These are phyloP conservation scores for Glaucidium brasilianum DNA, from an alignment of 2,113 vertebrate genomes.

Conservation along the genomic window DNA sequence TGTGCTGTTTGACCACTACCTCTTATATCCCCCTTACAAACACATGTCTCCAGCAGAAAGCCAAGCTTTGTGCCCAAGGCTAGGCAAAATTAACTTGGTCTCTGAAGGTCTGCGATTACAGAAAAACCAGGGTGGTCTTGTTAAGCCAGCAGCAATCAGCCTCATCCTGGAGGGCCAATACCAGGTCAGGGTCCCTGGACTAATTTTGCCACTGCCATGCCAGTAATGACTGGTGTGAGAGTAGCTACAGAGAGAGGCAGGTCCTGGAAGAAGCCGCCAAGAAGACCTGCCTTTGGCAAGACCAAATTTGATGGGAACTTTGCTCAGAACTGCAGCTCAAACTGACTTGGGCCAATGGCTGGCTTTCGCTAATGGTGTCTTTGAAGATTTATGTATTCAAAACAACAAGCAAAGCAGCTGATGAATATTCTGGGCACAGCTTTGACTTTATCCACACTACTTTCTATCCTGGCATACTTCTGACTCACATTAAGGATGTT, in stretches of 20 bases:
- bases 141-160: background rate
- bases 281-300: background rate
- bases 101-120: background rate
- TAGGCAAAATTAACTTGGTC: background rate
- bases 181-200: background rate
- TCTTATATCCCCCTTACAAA: background rate
- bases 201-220: background rate
- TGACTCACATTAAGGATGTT: conserved; percentile 12
- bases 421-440: background rate
- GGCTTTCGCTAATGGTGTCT: background rate
- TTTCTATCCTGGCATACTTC: background rate
- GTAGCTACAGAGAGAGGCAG: background rate
- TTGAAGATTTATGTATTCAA: background rate
- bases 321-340: background rate
- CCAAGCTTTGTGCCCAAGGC: background rate
- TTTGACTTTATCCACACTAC: conserved; percentile 11
- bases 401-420: conserved; percentile 21
- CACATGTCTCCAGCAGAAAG: background rate
- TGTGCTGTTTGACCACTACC: background rate
- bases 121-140: accelerated
- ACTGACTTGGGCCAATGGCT: background rate
- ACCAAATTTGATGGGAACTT: background rate
- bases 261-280: background rate
- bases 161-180: background rate
- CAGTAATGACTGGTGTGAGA: background rate